Evolutionary conservation across 2,797 vertebrate genomes (phyloP).

Genomic region (Pangasius sanitwongsei): DNA sequence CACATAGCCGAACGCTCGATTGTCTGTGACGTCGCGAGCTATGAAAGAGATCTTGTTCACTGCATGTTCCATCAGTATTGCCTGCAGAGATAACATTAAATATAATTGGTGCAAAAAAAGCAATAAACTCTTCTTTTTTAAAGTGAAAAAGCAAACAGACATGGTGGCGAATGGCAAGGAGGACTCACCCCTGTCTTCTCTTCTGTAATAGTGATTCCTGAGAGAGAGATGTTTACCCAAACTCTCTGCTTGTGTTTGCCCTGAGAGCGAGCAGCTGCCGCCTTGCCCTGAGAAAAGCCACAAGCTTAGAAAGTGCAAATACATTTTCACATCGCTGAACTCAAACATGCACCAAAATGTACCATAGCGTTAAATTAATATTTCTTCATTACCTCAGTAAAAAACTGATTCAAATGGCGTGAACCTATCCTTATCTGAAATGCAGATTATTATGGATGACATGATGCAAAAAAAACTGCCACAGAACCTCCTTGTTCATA

Average conservation of each 20-base stretch:
- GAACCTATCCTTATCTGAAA: neutral
- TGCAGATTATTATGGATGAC: neutral
- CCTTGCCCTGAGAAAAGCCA: constrained; percentile 68
- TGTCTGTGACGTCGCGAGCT: constrained; percentile 95
- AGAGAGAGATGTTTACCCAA: constrained; percentile 73
- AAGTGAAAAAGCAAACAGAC: neutral
- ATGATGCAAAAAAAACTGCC: neutral
- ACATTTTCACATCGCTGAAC: neutral
- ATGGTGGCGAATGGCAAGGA: neutral
- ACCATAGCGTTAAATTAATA: neutral
- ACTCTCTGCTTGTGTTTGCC: constrained; percentile 78
- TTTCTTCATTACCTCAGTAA: neutral
- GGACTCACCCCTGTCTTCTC: constrained; percentile 73
- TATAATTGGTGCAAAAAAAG: neutral
- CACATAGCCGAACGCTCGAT: constrained; percentile 93
- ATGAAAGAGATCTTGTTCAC: constrained; percentile 99
- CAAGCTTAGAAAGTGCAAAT: neutral
- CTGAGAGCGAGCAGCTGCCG: constrained; percentile 66
- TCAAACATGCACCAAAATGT: neutral
- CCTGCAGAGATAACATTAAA: constrained; percentile 69
- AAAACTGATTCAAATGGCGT: neutral
- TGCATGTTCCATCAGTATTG: constrained; percentile 91
- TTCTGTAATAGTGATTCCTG: constrained; percentile 72
- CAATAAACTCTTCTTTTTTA: neutral
- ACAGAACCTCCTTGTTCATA: neutral